Evolutionary conservation across 2,113 vertebrate species (phyloP), one percentile per base, ranked within the genome.

Genomic region (Pampusana beccarii): DNA sequence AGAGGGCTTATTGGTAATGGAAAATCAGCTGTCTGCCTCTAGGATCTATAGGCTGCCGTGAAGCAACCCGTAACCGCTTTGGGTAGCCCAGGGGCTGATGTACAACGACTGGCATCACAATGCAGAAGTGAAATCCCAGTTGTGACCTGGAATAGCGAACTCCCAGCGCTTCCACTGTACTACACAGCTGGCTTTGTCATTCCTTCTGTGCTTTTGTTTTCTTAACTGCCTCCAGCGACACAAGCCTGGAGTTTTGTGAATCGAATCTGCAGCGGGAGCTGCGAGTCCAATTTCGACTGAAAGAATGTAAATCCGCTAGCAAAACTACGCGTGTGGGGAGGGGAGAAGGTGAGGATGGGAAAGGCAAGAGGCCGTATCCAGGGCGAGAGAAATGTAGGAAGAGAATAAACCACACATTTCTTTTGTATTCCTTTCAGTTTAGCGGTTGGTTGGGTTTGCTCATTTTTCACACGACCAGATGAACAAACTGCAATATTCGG

Each of bases 291-390:
- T 33, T 92, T 70, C 1, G 1, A 6, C 74, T 53, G 20, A 1
- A 46, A 31, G 56, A 4, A 12, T 1, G 3, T 12, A 80, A 95
- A 88, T 38, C 82, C 80, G 25, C 0, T 3, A n/a, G 48, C 3
- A 40, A 56, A 77, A 36, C 0, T 3, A 6, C 19, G 16, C 2
- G 2, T 0, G 1, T 31, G 33, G 4, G 44, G n/a, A 71, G 29
- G 38, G 56, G 24, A 62, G 26, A 29, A 86, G 31, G 40, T 2
- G 3, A 51, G 36, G 34, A 54, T 28, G 38, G 42, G 51, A 42
- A 75, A 50, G 34, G 56, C 61, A 19, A 33, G 2, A 46, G 21
- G 3, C 56, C 31, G 16, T 9, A 54, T 50, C 29, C 19, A 46
- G 38, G 16, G 19, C 0, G 3, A 16, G 42, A 58, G 11, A 29